Percentiles rank a stretch among this genome's conserved stretches.
These are phyloP conservation scores for Ursus arctos DNA, from an alignment of 2,113 vertebrate genomes.

Conservation along the genomic window DNA sequence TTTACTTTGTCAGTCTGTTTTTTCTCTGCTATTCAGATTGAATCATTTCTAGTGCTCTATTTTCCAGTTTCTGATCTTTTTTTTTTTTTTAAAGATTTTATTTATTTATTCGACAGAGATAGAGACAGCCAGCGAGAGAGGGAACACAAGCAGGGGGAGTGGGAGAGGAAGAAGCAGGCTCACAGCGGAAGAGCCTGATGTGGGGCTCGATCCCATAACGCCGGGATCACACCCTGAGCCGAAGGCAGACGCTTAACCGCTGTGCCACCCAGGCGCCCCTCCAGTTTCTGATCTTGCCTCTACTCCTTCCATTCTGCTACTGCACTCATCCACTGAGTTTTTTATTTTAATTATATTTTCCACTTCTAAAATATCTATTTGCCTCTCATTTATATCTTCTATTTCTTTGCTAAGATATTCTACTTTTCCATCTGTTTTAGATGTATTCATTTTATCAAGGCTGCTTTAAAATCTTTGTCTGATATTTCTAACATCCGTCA, in stretches of 20 bases:
- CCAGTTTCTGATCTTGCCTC: not conserved
- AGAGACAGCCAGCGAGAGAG: no score
- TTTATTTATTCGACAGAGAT: no score
- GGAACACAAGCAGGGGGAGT: no score
- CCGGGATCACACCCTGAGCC: no score
- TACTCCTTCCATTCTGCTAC: not conserved
- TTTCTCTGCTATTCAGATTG: not conserved
- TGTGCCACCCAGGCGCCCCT: no score
- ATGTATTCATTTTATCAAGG: not conserved
- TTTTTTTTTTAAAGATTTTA: no score
- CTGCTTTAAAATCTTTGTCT: not conserved
- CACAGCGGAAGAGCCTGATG: no score
- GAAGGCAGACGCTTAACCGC: no score
- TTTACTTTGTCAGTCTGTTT: not conserved
- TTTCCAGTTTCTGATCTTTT: not conserved
- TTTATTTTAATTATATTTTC: not conserved
- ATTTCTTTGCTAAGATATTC: not conserved
- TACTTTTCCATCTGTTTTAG: not conserved
- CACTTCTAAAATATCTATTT: not conserved
- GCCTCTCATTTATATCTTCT: not conserved
- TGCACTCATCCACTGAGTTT: not conserved
- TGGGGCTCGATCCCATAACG: no score
- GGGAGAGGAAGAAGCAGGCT: no score
- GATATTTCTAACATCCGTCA: not conserved
- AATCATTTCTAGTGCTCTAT: not conserved